Base-by-base conservation (phyloP, 2,113 vertebrate genomes). In the Eclectus roratus region DNA sequence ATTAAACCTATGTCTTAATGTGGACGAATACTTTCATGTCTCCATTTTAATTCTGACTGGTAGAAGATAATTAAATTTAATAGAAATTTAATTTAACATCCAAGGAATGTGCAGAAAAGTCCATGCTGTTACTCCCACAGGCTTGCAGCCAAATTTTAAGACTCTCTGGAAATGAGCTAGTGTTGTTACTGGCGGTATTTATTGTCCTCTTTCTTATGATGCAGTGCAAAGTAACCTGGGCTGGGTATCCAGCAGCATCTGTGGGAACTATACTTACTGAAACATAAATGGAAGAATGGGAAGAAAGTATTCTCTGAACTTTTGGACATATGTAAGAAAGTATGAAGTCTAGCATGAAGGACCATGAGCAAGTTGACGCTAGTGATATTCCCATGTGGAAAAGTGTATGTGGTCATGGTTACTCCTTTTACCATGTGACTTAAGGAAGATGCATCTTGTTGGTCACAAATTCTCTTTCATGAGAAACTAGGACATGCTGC, bases 31-130 rank as follows among this genome's bases (percentile, higher is more conserved):
- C 4, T 58, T 63, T 7, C 0, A 0, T 46, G 11, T 71, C 15
- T 72, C 12, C 31, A n/a, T 64, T 83, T 80, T 71, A 68, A 61
- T 73, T 84, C 46, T 71, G 29, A 78, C 25, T 50, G 24, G 21
- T 46, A 28, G 55, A 88, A 73, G 29, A 37, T 70, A 17, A 58
- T 70, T 55, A 73, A 66, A 13, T 77, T 69, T 43, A 44, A 79
- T 3, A 9, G 13, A 80, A 85, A 77, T 35, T 3, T 16, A 58
- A 58, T 35, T 24, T n/a, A 23, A 4, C 0, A 0, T 58, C 16
- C 28, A 85, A 70, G 47, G 11, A 25, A 55, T 27, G 12, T 3
- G 1, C 12, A 78, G 60, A n/a, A n/a, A 56, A 56, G 8, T 24
- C 37, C 7, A 3, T 61, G 2, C 7, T 60, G 11, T 55, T 72